Percentiles rank a stretch among this genome's conserved stretches.
Evolutionary conservation across 2,113 vertebrate species (phyloP).

Genomic region (Heterotilapia buettikoferi): DNA sequence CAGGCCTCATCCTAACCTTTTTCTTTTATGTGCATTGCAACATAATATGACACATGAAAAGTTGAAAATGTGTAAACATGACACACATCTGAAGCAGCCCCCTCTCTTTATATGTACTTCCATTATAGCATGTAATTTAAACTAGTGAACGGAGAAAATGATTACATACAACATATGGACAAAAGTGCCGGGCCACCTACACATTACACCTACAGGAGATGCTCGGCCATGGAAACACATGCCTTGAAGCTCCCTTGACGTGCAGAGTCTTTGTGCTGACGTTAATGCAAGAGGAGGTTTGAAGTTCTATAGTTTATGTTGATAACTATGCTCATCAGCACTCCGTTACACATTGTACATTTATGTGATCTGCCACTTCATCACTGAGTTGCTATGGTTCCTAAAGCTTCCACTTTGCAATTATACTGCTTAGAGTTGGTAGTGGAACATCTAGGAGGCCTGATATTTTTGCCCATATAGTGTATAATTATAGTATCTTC

Average conservation of each 20-base stretch:
- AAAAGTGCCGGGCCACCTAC: not conserved
- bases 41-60: not conserved
- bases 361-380: not conserved
- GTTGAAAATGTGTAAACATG: not conserved
- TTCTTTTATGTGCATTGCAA: not conserved
- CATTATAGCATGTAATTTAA: not conserved
- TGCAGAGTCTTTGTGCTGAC: not conserved
- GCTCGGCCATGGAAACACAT: not conserved
- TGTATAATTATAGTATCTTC: not conserved
- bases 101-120: not conserved
- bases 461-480: not conserved
- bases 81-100: not conserved
- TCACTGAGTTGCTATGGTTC: not conserved
- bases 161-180: not conserved
- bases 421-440: not conserved
- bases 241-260: not conserved
- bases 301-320: not conserved
- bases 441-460: not conserved
- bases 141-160: not conserved
- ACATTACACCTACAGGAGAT: not conserved
- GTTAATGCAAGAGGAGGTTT: not conserved
- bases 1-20: not conserved
- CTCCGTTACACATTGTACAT: not conserved
- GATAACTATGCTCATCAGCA: not conserved
- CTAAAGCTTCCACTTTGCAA: not conserved